Evolutionary conservation across 2,113 vertebrate genomes (phyloP).

Genomic region (Carettochelys insculpta): DNA sequence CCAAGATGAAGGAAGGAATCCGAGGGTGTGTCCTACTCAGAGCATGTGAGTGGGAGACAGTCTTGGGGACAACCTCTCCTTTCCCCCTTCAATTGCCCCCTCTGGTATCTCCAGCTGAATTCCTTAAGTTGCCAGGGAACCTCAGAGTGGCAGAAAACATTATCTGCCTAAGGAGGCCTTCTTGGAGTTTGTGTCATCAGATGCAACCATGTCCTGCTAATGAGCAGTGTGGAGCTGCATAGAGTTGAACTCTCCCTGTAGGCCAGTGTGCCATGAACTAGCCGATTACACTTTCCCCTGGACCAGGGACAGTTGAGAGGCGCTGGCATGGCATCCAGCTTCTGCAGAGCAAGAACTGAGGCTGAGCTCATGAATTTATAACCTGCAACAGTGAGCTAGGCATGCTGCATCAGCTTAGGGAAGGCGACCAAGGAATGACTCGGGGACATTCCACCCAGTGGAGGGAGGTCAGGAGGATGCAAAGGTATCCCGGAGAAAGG

Average conservation of each 20-base stretch:
- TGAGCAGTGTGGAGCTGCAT: constrained; percentile 44
- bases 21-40: background rate
- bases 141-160: constrained; percentile 56
- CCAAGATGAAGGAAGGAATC: background rate
- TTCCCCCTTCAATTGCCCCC: constrained; percentile 14
- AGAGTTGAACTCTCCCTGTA: constrained; percentile 58
- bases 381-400: constrained; percentile 56
- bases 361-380: constrained; percentile 63
- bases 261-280: constrained; percentile 9
- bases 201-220: constrained; percentile 63
- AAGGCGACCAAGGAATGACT: constrained; percentile 13
- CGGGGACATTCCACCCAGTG: constrained; percentile 35
- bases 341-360: constrained; percentile 42
- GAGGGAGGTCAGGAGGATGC: constrained; percentile 43
- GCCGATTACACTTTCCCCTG: constrained; percentile 70
- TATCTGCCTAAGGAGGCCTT: constrained; percentile 72
- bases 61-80: background rate
- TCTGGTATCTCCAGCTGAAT: constrained; percentile 17
- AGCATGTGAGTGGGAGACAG: background rate
- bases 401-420: constrained; percentile 36
- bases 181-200: constrained; percentile 64
- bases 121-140: constrained; percentile 52
- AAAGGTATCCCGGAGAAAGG: background rate
- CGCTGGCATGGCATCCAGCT: constrained; percentile 67
- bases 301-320: constrained; percentile 67